Percentiles rank a stretch among this genome's conserved stretches.
phyloP scores from a whole-genome alignment of 2,797 vertebrate species.

The Gymnocypris eckloni region DNA sequence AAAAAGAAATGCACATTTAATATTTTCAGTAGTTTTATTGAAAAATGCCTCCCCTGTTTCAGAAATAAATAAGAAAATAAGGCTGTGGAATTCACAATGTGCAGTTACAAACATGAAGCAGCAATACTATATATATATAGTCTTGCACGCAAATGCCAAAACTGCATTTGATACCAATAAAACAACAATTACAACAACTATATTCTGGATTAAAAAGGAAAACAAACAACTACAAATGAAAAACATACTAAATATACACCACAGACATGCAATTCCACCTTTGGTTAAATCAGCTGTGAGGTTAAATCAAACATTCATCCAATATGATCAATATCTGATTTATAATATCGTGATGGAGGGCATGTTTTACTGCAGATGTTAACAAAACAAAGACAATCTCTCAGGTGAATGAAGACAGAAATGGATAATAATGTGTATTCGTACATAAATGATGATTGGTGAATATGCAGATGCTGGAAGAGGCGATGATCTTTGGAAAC shows the following conservation, averaged over 20 bases:
- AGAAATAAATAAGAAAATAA: constrained; percentile 99
- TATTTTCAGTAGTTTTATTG: constrained; percentile 99
- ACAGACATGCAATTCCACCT: constrained; percentile 96
- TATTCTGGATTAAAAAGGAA: constrained; percentile 82
- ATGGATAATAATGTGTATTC: constrained; percentile 46
- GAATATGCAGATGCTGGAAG: constrained; percentile 52
- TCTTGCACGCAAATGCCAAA: constrained; percentile 87
- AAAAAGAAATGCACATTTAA: constrained; percentile 48
- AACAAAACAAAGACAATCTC: constrained; percentile 60
- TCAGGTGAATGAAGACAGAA: constrained; percentile 49
- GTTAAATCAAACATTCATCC: constrained; percentile 75
- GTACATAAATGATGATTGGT: constrained; percentile 48
- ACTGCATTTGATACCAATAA: constrained; percentile 88
- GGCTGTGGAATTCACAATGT: constrained; percentile 99
- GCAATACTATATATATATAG: constrained; percentile 92
- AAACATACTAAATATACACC: constrained; percentile 95
- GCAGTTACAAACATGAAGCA: constrained; percentile 93
- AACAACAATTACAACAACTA: constrained; percentile 84
- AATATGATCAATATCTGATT: constrained; percentile 85
- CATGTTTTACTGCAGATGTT: constrained; percentile 74
- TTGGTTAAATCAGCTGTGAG: constrained; percentile 89
- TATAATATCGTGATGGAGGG: constrained; percentile 83
- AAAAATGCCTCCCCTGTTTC: constrained; percentile 99
- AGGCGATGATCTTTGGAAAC: constrained; percentile 38
- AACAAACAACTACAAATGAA: constrained; percentile 68